Conservation (phyloP, 1,140 invertebrate genomes). For the Leptinotarsa undecemlineata region DNA sequence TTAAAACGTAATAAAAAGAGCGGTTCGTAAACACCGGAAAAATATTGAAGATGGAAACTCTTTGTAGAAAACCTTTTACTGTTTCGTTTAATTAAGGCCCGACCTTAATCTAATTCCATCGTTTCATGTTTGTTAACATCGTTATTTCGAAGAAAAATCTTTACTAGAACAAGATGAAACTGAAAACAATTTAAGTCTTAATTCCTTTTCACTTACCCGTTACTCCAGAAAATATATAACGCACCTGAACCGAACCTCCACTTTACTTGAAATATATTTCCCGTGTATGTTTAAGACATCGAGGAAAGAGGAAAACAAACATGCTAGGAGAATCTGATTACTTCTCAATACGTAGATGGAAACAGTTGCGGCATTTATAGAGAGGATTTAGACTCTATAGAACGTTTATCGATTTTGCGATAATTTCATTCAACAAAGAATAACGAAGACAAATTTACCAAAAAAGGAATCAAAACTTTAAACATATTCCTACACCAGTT, state of each 20-base stretch:
- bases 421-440: too few species aligned
- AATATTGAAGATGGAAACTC: constrained; percentile 1
- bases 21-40: not conserved
- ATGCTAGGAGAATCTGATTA: too few species aligned
- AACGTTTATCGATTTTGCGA: too few species aligned
- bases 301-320: too few species aligned
- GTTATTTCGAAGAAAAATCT: not conserved
- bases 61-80: not conserved
- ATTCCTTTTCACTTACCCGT: constrained; percentile 3
- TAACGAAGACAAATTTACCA: too few species aligned
- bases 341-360: too few species aligned
- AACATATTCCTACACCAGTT: too few species aligned
- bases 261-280: not conserved
- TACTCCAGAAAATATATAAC: not conserved
- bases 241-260: not conserved
- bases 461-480: too few species aligned
- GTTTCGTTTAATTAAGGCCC: not conserved
- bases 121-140: constrained; percentile 1
- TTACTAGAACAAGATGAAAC: not conserved
- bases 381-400: too few species aligned
- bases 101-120: not conserved
- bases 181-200: not conserved
- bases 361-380: too few species aligned
- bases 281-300: too few species aligned
- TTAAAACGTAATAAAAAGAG: not conserved